These are phyloP conservation scores for Rhinolophus sinicus DNA, from an alignment of 2,113 vertebrate species.

Conservation along the genomic window DNA sequence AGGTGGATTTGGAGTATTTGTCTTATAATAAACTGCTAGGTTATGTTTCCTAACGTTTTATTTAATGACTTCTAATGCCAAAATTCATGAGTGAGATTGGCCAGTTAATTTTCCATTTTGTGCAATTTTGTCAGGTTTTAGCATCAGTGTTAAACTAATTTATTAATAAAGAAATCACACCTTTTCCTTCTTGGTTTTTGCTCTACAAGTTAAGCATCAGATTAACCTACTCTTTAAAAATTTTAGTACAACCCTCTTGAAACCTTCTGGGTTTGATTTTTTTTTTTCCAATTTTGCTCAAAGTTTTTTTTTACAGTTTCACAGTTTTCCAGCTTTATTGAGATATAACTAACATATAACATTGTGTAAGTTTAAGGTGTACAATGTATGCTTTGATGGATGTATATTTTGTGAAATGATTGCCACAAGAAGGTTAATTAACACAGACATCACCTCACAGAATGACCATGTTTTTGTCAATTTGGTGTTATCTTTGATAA, in stretches of 20 bases:
- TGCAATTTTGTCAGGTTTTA: background rate
- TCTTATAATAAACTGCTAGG: conserved; percentile 6
- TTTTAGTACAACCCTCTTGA: background rate
- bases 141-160: background rate
- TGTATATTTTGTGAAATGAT: background rate
- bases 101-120: background rate
- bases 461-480: background rate
- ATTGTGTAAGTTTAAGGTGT: background rate
- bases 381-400: background rate
- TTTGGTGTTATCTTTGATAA: background rate
- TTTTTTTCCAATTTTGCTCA: background rate
- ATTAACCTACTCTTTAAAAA: background rate
- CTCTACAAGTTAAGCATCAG: background rate
- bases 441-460: background rate
- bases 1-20: background rate
- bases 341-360: background rate
- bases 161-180: background rate
- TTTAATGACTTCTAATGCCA: background rate
- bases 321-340: background rate
- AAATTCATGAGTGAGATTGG: background rate
- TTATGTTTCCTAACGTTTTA: background rate
- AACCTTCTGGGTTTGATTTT: background rate
- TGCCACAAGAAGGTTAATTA: background rate
- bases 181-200: background rate
- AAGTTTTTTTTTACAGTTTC: background rate